Evolutionary conservation across 2,888 invertebrate genomes (phyloP).

Genomic region (Ophioninae sp.): DNA sequence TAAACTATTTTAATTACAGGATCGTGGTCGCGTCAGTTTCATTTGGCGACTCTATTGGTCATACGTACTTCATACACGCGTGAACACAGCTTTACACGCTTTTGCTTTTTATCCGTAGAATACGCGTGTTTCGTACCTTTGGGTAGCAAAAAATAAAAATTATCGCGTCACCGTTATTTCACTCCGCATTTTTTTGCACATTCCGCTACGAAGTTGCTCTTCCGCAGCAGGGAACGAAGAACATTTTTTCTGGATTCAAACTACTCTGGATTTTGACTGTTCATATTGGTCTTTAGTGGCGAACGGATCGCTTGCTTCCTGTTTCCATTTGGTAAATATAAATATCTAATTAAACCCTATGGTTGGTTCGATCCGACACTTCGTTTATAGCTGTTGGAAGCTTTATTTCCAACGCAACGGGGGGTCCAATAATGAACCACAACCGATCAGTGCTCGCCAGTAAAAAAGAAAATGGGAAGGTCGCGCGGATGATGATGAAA

Average conservation of each 20-base stretch:
- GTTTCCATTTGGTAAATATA: background rate
- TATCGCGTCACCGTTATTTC: background rate
- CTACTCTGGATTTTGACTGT: background rate
- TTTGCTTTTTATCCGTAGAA: background rate
- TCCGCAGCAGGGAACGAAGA: background rate
- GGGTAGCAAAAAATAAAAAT: background rate
- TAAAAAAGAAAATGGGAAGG: background rate
- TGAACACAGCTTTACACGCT: background rate
- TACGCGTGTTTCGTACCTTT: background rate
- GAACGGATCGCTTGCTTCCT: background rate
- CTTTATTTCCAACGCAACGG: background rate
- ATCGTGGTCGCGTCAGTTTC: slow-evolving; percentile 44
- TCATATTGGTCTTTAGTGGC: too few species aligned
- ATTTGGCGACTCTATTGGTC: slow-evolving; percentile 39
- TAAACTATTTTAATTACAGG: slow-evolving; percentile 74
- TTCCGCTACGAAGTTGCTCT: background rate
- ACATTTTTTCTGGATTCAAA: background rate
- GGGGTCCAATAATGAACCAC: too few species aligned
- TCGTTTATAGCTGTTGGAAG: background rate
- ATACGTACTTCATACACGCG: slow-evolving; percentile 1
- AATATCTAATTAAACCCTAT: background rate
- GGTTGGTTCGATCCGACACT: background rate
- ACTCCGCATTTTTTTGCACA: background rate
- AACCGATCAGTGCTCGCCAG: too few species aligned
- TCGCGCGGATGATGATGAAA: background rate